Conservation (phyloP, 1,140 invertebrate genomes). For the Zaprionus nigranus region DNA sequence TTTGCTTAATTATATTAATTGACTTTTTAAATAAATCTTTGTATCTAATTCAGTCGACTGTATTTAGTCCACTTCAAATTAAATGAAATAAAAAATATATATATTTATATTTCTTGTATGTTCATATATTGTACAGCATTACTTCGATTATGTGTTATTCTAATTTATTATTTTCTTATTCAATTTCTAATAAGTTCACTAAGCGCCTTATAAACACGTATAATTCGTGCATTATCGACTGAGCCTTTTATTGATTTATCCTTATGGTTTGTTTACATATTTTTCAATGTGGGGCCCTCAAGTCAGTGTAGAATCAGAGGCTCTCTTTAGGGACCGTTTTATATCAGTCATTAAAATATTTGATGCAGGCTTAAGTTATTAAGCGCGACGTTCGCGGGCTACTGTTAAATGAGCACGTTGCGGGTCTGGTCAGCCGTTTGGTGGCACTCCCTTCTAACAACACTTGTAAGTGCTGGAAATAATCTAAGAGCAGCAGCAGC, state of each 20-base stretch:
- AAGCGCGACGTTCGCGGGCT: slow-evolving; percentile 71
- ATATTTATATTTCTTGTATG: too few species aligned
- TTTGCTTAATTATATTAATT: too few species aligned
- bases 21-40: too few species aligned
- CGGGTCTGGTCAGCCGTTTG: slow-evolving; percentile 53
- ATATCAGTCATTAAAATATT: slow-evolving; percentile 81
- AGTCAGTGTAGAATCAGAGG: neutral
- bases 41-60: too few species aligned
- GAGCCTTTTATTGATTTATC: slow-evolving; percentile 9
- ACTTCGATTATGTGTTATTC: too few species aligned
- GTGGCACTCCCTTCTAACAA: slow-evolving; percentile 79
- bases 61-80: too few species aligned
- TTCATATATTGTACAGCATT: too few species aligned
- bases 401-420: slow-evolving; percentile 83
- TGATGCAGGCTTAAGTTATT: slow-evolving; percentile 78
- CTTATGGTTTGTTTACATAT: slow-evolving; percentile 46
- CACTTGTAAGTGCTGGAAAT: slow-evolving; percentile 79
- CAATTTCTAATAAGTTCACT: too few species aligned
- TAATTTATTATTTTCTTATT: too few species aligned
- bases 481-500: slow-evolving; percentile 62
- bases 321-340: slow-evolving; percentile 36
- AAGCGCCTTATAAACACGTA: neutral
- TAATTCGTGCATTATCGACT: slow-evolving; percentile 6
- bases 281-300: slow-evolving; percentile 3
- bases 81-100: too few species aligned